Evolutionary conservation across 2,888 invertebrate species (phyloP).

Genomic region (Syrista parreyssii): DNA sequence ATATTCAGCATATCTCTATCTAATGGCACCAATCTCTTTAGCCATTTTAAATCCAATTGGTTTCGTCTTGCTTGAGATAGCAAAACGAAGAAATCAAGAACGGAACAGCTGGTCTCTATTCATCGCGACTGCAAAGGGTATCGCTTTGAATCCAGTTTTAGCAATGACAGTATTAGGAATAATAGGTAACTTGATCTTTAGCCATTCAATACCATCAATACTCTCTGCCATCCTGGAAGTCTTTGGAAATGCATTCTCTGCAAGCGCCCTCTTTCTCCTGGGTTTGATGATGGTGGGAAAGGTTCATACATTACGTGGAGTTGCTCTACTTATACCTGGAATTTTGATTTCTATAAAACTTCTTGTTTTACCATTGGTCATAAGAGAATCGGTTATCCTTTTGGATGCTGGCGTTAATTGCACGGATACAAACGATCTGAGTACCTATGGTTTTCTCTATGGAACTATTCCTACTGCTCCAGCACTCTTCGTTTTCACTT

Average conservation of each 20-base stretch:
- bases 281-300: slow-evolving; percentile 95
- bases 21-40: slow-evolving; percentile 94
- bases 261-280: slow-evolving; percentile 88
- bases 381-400: slow-evolving; percentile 85
- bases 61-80: slow-evolving; percentile 89
- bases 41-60: slow-evolving; percentile 93
- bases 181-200: slow-evolving; percentile 83
- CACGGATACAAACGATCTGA: slow-evolving; percentile 83
- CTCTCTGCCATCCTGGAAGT: slow-evolving; percentile 81
- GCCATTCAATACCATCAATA: slow-evolving; percentile 80
- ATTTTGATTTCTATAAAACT: slow-evolving; percentile 91
- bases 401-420: slow-evolving; percentile 76
- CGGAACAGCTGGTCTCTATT: slow-evolving; percentile 43
- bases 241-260: slow-evolving; percentile 90
- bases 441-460: slow-evolving; percentile 94
- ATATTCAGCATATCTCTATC: slow-evolving; percentile 89
- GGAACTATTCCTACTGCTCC: slow-evolving; percentile 97
- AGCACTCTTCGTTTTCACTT: slow-evolving; percentile 94
- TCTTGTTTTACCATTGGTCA: slow-evolving; percentile 86
- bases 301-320: slow-evolving; percentile 81
- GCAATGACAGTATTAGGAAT: slow-evolving; percentile 95
- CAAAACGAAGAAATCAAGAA: slow-evolving; percentile 67
- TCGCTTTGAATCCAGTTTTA: slow-evolving; percentile 88
- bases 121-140: slow-evolving; percentile 71
- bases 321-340: slow-evolving; percentile 83